These are phyloP conservation scores for Scomber colias DNA, from an alignment of 2,113 vertebrate genomes.

Conservation along the genomic window DNA sequence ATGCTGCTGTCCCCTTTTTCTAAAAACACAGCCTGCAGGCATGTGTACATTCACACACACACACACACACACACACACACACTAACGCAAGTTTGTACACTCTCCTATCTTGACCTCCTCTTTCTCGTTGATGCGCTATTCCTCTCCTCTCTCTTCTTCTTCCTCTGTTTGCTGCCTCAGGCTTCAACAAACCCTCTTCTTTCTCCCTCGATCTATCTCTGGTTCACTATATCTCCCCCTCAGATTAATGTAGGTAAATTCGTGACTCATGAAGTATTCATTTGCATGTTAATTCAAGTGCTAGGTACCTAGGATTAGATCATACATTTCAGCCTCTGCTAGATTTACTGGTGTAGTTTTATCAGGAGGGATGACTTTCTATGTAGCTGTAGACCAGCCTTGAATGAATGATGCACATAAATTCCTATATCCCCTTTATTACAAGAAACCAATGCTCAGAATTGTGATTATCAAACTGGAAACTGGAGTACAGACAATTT, in stretches of 20 bases:
- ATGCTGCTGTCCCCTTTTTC: conserved; percentile 73
- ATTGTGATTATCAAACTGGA: not conserved
- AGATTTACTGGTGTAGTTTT: conserved; percentile 31
- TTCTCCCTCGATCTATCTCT: conserved; percentile 19
- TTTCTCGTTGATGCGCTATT: conserved; percentile 42
- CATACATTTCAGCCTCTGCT: conserved; percentile 36
- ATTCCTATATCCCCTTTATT: conserved; percentile 14
- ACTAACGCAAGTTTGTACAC: conserved; percentile 9
- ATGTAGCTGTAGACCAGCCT: conserved; percentile 13
- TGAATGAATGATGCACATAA: not conserved
- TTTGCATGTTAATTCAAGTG: conserved; percentile 66
- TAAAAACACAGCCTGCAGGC: conserved; percentile 74
- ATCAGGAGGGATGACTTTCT: not conserved
- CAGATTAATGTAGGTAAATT: conserved; percentile 63
- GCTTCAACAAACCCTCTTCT: conserved; percentile 57
- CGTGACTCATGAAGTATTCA: conserved; percentile 71
- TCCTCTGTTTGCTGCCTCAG: conserved; percentile 43
- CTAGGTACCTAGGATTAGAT: conserved; percentile 29
- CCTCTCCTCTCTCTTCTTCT: conserved; percentile 29
- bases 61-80: conserved; percentile 9
- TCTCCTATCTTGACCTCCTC: conserved; percentile 63
- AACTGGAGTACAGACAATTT: not conserved
- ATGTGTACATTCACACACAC: conserved; percentile 40
- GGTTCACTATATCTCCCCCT: conserved; percentile 29
- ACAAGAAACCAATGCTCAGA: conserved; percentile 5